Evolutionary conservation across 2,888 invertebrate species (phyloP), one percentile per base, ranked within the genome.

Genomic region (Pristionchus mayeri): DNA sequence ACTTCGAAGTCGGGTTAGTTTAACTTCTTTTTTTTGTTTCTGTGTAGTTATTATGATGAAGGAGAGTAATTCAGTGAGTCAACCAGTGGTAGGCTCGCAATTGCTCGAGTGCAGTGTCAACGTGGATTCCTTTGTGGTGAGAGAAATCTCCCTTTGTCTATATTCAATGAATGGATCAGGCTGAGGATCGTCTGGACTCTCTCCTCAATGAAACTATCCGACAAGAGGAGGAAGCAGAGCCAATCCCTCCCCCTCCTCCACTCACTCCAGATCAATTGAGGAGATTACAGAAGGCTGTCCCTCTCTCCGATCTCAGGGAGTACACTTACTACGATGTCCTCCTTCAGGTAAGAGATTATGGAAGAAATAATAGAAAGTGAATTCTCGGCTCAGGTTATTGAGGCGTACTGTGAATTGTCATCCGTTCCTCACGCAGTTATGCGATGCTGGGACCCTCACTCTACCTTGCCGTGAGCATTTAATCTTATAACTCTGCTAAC

Each of bases 401-500:
- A 78, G 18, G 76, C 76, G 13, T 50, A 78, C 21, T 30, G 34
- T 6, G 76, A 78, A 50, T 16, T 21, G 30, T 1, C 11, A 4
- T 50, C 76, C n/a, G 3, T 6, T 50, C 30, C 7, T 13, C 50
- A 78, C 34, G 50, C 50, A 1, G 76, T 78, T 7, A 48, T 78
- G 27, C 27, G 50, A 78, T 78, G 76, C 50, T 78, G 76, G 76
- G 50, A 78, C 50, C 11, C 30, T 50, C 71, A 24, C 0, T 78
- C 76, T 2, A 34, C 30, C 7, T 30, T 50, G 1, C 76, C 48
- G 76, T 78, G 34, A n/a, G 48, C 6, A 13, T 44, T 13, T 13
- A 9, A 6, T 44, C 6, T 44, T 4, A 24, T 40, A 37, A 18
- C 4, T 9, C 63, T 4, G 9, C 21, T 54, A n/a, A n/a, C n/a